These are phyloP conservation scores for Theristicus caerulescens DNA, from an alignment of 2,113 vertebrate genomes.

Conservation along the genomic window DNA sequence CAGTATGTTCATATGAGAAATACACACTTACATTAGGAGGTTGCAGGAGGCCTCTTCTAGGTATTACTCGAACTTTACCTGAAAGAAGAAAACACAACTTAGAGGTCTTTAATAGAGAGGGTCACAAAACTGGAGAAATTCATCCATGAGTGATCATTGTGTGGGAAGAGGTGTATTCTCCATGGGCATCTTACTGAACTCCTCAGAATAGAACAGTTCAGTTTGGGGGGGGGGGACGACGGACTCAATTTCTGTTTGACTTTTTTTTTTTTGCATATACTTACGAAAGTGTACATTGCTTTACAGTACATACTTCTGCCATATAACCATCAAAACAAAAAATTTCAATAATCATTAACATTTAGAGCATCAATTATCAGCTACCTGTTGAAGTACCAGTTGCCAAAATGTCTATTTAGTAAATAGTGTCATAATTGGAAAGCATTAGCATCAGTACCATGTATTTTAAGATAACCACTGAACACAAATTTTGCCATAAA, in stretches of 20 bases:
- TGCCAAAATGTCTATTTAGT: not conserved
- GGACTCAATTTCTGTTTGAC: not conserved
- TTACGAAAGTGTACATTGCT: not conserved
- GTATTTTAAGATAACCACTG: not conserved
- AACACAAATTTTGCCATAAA: not conserved
- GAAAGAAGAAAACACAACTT: not conserved
- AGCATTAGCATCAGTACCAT: not conserved
- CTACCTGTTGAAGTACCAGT: not conserved
- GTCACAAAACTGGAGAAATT: not conserved
- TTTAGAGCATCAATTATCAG: not conserved
- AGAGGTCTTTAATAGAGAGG: not conserved
- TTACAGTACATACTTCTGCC: not conserved
- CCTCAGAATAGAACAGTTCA: not conserved
- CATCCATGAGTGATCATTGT: rapidly evolving
- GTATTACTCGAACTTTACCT: not conserved
- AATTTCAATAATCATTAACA: not conserved
- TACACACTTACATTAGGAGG: not conserved
- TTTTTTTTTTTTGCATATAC: not conserved
- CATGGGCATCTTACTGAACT: not conserved
- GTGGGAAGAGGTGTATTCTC: not conserved
- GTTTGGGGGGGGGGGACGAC: no score
- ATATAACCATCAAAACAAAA: not conserved
- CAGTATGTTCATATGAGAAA: not conserved
- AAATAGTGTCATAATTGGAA: not conserved
- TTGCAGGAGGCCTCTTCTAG: not conserved